Conservation (phyloP, 2,888 invertebrate species). For the Myopa tessellatipennis region DNA sequence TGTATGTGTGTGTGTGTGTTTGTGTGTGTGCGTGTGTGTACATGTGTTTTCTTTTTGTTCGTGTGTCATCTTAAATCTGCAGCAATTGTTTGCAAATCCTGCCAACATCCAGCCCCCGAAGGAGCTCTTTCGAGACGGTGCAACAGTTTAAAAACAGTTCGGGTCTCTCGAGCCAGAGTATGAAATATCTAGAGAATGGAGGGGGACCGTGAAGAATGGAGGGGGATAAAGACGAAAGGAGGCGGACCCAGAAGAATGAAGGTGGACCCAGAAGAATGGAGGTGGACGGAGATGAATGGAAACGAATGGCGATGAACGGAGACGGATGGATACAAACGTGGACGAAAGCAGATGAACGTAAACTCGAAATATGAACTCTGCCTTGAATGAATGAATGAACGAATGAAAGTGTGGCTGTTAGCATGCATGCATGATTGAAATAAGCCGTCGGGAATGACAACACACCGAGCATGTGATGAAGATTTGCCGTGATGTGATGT, state of each 20-base stretch:
- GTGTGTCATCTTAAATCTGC: not conserved
- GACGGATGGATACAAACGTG: too few species aligned
- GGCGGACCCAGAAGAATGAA: too few species aligned
- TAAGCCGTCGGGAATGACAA: not conserved
- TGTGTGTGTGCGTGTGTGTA: not conserved
- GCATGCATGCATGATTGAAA: not conserved
- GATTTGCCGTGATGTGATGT: not conserved
- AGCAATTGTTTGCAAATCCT: not conserved
- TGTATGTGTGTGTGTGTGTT: not conserved
- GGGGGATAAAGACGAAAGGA: too few species aligned
- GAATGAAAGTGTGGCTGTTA: not conserved
- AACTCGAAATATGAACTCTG: not conserved
- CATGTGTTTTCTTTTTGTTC: not conserved
- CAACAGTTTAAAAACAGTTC: slow-evolving; percentile 7
- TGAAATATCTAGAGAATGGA: too few species aligned
- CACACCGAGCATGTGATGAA: not conserved
- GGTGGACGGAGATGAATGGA: too few species aligned
- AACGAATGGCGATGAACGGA: too few species aligned
- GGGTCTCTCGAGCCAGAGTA: not conserved
- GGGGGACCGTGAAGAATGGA: too few species aligned
- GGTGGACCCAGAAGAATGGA: too few species aligned
- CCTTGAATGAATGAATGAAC: not conserved
- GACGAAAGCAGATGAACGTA: not conserved
- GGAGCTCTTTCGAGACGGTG: not conserved
- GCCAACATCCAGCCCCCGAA: not conserved